Evolutionary conservation across 2,113 vertebrate species (phyloP), one percentile per base, ranked within the genome.

Genomic region (Equus przewalskii): DNA sequence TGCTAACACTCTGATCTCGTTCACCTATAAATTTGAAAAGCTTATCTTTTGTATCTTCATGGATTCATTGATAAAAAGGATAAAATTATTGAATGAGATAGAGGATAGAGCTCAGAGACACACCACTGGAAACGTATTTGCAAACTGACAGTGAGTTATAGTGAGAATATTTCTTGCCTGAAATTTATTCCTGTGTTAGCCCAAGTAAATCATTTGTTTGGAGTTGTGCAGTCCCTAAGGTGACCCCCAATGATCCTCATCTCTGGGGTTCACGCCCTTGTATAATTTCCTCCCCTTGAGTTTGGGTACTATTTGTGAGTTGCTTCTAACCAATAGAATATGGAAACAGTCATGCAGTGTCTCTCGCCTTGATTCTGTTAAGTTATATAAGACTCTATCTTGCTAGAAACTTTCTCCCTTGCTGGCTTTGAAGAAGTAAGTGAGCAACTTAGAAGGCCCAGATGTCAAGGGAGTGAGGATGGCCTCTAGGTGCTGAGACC

Each of bases 1-100:
- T 97, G 60, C 72, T 93, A 75, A 94, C 44, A 58, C 56, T 78
- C 30, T 96, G 70, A 85, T 85, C n/a, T 69, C 58, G 78, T 78
- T 92, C 78, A 73, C 19, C 19, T 11, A 94, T 79, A 96, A 80
- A 83, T 80, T 30, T 95, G 49, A 86, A 89, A 88, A 62, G 85
- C 70, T 65, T 46, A 21, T 65, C 21, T 65, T 72, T 85, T 76
- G 19, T 89, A 18, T 75, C 36, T 75, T 82, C 54, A 85, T 82
- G 7, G 49, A 72, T 44, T 82, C 33, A 79, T 44, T 94, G 51
- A 44, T 76, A 65, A 96, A 94, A 93, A 83, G 1, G 36, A 95
- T 51, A 65, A 76, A 84, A 85, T 69, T 60, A 67, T 6, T 91
- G 41, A 85, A 79, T 60, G 56, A 89, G 0, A 54, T 46, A 79